Evolutionary conservation across 2,888 invertebrate species (phyloP).

Genomic region (Mesorhabditis spiculigera): DNA sequence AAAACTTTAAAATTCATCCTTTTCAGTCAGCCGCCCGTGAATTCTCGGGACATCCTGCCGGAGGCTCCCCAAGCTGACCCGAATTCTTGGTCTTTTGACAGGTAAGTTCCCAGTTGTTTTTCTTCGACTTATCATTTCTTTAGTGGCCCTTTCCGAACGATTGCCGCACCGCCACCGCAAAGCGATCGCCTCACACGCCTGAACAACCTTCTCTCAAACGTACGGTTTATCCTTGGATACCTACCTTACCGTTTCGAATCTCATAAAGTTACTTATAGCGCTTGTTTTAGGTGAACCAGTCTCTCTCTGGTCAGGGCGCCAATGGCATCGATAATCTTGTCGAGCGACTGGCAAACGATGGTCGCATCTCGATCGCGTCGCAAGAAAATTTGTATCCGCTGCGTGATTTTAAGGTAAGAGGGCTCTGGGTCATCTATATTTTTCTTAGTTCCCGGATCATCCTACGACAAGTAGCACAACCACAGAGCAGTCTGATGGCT

Average conservation of each 20-base stretch:
- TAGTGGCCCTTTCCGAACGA: background rate
- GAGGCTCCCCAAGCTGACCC: background rate
- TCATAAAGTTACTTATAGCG: background rate
- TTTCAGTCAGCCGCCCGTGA: background rate
- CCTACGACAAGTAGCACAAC: background rate
- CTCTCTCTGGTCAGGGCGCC: background rate
- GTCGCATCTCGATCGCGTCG: background rate
- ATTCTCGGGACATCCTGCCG: background rate
- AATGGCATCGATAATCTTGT: constrained; percentile 1
- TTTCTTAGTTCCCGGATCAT: background rate
- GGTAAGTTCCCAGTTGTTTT: background rate
- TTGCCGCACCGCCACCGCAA: background rate
- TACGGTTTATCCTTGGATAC: background rate
- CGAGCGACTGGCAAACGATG: background rate
- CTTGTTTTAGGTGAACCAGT: background rate
- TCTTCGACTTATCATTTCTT: background rate
- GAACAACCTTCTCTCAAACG: background rate
- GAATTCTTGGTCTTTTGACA: background rate
- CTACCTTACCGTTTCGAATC: background rate
- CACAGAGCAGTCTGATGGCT: background rate
- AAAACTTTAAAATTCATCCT: background rate
- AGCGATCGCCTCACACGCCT: constrained; percentile 6
- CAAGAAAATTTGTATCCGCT: background rate
- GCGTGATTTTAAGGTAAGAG: background rate
- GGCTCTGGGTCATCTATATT: background rate